A percentile compares a stretch with the other conserved stretches of the same genome.
phyloP scores from a whole-genome alignment of 1,140 invertebrate genomes.

The Neelides sp. region DNA sequence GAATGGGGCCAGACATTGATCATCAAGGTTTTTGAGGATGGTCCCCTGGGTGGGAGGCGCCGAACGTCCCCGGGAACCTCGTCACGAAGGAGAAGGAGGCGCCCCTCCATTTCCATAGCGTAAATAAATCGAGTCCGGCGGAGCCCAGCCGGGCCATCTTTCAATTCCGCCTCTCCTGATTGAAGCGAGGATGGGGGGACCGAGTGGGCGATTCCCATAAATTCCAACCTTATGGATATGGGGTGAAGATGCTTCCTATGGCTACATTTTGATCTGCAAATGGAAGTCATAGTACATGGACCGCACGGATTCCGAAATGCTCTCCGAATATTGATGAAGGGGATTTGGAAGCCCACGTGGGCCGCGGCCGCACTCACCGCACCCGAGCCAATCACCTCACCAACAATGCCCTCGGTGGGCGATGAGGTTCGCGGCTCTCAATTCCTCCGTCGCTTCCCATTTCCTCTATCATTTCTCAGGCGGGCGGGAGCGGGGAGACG shows the following conservation, averaged over 20 bases:
- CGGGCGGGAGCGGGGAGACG: neutral
- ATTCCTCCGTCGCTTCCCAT: constrained; percentile 17
- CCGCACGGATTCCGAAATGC: constrained; percentile 21
- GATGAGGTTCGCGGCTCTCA: constrained; percentile 3
- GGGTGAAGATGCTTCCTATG: constrained; percentile 26
- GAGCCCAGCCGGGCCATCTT: no score
- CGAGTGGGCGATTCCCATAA: constrained; percentile 28
- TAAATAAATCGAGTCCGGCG: no score
- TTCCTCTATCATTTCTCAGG: constrained; percentile 22
- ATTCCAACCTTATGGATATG: constrained; percentile 28
- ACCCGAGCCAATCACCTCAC: neutral
- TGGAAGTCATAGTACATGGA: constrained; percentile 23
- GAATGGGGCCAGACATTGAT: constrained; percentile 32
- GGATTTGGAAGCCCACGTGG: no score
- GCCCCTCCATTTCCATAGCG: no score
- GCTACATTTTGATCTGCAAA: constrained; percentile 26
- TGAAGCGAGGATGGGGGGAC: no score
- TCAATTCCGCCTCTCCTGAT: no score
- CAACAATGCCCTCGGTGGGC: neutral
- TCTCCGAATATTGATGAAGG: constrained; percentile 24
- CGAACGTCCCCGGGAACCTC: no score
- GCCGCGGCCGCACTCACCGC: neutral
- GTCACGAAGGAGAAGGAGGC: no score
- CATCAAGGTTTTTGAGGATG: constrained; percentile 23
- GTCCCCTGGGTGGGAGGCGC: no score